Base-by-base conservation (phyloP, 2,113 vertebrate species). In the Ancistrus triradiatus region DNA sequence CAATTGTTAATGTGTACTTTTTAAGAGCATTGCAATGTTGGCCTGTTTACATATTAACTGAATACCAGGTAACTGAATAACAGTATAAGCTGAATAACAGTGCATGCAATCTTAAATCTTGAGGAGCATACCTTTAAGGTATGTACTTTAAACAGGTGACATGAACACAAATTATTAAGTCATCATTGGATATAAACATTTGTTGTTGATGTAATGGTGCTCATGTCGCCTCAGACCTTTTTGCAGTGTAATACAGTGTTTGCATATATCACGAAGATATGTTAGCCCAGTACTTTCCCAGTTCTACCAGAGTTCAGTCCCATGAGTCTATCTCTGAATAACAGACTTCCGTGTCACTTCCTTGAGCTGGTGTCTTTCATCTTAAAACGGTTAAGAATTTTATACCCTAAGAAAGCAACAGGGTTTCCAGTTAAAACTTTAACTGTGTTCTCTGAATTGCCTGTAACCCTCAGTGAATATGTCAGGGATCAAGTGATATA, bases 341-440 rank as follows among this genome's bases (percentile, higher is more conserved):
- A 56, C 62, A 65, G 35, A 56, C 31, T 38, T 49, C 24, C 13
- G 10, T 21, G 22, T 19, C 44, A 42, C 46, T 59, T 66, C 53
- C 44, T 50, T 42, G 43, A 56, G 19, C 21, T 47, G 42, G 7
- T 10, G 19, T 57, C 21, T 48, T 66, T 49, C 47, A 56, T 57
- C 43, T 27, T 3, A 31, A 14, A 7, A 0, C 1, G 6, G 17
- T 14, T 19, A 4, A 25, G 14, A 14, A 19, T n/a, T 21, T 47
- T 6, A 15, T 35, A 27, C 10, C 25, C 7, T 47, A 3, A 4
- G 5, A 8, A 17, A 59, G 25, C 13, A 21, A 21, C 14, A 22
- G 17, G 42, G 22, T 59, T 28, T 48, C 15, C 8, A 22, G 53
- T 65, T 65, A 27, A 37, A 66, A 22, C 44, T 59, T 66, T 66